A percentile compares a stretch with the other conserved stretches of the same genome.
Evolutionary conservation across 2,888 invertebrate species (phyloP).

Genomic region (Autographa pulchrina): DNA sequence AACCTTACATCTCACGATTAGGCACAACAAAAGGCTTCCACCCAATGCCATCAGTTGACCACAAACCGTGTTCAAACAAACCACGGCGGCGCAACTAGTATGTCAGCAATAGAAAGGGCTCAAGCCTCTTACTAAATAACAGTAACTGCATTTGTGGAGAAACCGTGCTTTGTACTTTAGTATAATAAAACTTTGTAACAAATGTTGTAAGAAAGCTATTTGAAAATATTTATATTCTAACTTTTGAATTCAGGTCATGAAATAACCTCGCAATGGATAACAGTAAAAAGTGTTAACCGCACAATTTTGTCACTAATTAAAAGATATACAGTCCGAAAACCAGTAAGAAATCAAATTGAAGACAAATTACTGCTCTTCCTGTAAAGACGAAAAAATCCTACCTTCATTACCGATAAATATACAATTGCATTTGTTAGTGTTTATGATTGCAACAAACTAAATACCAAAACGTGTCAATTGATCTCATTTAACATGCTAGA

Average conservation of each 20-base stretch:
- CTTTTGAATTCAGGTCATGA: too few relatives aligned
- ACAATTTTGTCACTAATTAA: too few relatives aligned
- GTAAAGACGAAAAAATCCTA: too few relatives aligned
- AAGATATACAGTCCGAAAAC: too few relatives aligned
- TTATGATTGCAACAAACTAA: too few relatives aligned
- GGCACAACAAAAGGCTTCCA: constrained; percentile 25
- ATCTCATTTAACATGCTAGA: not conserved
- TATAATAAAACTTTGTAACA: not conserved
- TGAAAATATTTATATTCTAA: not conserved
- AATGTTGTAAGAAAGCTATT: not conserved
- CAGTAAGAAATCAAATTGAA: too few relatives aligned
- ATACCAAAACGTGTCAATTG: not conserved
- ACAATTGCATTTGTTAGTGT: too few relatives aligned
- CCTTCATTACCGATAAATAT: too few relatives aligned
- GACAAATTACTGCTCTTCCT: too few relatives aligned
- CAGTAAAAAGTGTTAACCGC: too few relatives aligned
- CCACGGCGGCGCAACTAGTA: constrained; percentile 41
- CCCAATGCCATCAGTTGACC: constrained; percentile 45
- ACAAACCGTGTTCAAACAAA: constrained; percentile 41
- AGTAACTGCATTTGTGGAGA: constrained; percentile 36
- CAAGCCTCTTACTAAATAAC: constrained; percentile 48
- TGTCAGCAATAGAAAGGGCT: constrained; percentile 62
- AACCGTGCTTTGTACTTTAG: constrained; percentile 30
- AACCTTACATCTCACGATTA: constrained; percentile 22
- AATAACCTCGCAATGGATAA: too few relatives aligned